Percentiles rank a stretch among this genome's conserved stretches.
phyloP scores from a whole-genome alignment of 2,888 invertebrate genomes.

The Orthosia incerta region DNA sequence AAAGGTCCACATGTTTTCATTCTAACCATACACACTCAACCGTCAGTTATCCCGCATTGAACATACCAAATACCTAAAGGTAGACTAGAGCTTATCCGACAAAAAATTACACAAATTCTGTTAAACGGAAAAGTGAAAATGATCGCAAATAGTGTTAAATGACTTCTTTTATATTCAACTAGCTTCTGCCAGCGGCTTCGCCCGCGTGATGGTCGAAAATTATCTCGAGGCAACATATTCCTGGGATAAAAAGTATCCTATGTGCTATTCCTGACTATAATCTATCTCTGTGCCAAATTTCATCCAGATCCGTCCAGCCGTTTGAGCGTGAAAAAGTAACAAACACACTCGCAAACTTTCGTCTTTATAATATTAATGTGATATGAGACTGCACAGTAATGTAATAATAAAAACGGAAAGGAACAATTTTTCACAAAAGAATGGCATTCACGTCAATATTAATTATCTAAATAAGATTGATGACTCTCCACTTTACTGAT shows the following conservation, averaged over 20 bases:
- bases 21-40: background rate
- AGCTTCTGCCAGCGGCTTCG: too few species aligned
- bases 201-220: too few species aligned
- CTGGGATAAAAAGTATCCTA: too few species aligned
- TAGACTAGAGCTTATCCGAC: background rate
- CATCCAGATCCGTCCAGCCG: too few species aligned
- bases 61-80: background rate
- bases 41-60: background rate
- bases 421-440: background rate
- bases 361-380: too few species aligned
- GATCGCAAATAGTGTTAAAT: background rate
- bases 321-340: too few species aligned
- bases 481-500: slow-evolving; percentile 18
- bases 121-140: background rate
- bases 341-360: too few species aligned
- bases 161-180: too few species aligned
- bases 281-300: too few species aligned
- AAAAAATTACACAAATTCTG: background rate
- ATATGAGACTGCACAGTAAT: background rate
- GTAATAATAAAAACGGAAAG: background rate
- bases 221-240: too few species aligned
- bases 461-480: slow-evolving; percentile 32
- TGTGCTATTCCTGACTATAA: too few species aligned
- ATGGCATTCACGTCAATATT: slow-evolving; percentile 16
- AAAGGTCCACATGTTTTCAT: background rate